Base-by-base conservation (phyloP, 2,113 vertebrate species). In the Pandion haliaetus region DNA sequence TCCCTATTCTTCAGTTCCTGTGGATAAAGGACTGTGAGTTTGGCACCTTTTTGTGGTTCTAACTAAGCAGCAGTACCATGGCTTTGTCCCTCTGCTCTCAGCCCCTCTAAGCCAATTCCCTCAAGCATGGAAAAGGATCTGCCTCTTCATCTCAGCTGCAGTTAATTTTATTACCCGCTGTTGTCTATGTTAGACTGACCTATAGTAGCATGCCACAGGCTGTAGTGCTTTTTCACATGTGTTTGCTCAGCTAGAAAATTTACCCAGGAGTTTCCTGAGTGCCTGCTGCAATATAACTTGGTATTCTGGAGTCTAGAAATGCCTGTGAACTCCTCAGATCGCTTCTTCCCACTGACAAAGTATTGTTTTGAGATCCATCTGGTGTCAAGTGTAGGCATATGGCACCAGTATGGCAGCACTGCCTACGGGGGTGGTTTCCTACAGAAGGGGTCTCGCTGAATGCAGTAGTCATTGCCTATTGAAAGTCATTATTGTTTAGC, bases 381-480 rank as follows among this genome's bases (percentile, higher is more conserved):
- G 97, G 96, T 97, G 81, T 97, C 89, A 78, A 96, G 96, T 89
- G 73, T 88, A 76, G 95, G 93, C 98, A 98, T 98, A 96, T 98
- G 98, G 98, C 96, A 96, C 91, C 97, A 96, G 97, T 96, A 97
- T 95, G 97, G 67, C 82, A 93, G 18, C 13, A 9, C 90, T 92
- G 78, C 94, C 94, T 95, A 90, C 5, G 17, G 95, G 93, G 95
- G 97, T 58, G 67, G 58, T 92, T 92, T 97, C 96, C 91, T 96
- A 90, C 92, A 96, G 80, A 93, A 97, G 90, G 96, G 61, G 74
- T 89, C 95, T 95, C 45, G 49, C 97, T 95, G 86, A 87, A 92
- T 57, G 87, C 92, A 95, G 93, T 89, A 93, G 95, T 93, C 26
- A 3, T 66, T 84, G 82, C 93, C 70, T 92, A 26, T 90, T 89